Evolutionary conservation across 2,797 vertebrate species (phyloP).

Genomic region (Acrocephalus scirpaceus): DNA sequence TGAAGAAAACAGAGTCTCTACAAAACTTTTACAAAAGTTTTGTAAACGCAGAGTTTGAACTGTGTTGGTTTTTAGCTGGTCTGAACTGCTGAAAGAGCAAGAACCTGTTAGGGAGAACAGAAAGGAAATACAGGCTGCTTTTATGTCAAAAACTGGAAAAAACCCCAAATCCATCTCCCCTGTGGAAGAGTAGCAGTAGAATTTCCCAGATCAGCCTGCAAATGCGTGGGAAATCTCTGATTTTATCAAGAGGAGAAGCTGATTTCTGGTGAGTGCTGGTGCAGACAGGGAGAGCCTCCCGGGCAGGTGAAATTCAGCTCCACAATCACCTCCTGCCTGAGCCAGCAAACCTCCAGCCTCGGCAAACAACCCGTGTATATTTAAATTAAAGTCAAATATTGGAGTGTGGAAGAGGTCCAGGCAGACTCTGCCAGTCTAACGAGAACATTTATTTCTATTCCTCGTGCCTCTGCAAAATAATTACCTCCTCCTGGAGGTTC

Average conservation of each 20-base stretch:
- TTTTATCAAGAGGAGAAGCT: neutral
- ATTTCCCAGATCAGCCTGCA: neutral
- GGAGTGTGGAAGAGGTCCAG: neutral
- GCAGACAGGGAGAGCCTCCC: neutral
- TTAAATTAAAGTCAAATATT: slow-evolving; percentile 66
- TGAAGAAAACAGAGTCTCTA: neutral
- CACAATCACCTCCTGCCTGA: neutral
- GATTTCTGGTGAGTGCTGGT: neutral
- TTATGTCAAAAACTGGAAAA: neutral
- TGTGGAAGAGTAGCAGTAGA: neutral
- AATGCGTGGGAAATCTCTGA: neutral
- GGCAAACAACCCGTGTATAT: slow-evolving; percentile 24
- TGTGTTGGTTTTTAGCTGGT: neutral
- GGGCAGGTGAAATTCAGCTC: neutral
- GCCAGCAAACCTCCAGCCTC: neutral
- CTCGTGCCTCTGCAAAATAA: slow-evolving; percentile 38
- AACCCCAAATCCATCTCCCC: neutral
- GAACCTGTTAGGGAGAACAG: neutral
- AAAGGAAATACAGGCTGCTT: neutral
- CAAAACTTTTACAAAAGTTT: neutral
- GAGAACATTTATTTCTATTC: slow-evolving; percentile 56
- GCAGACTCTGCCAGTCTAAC: slow-evolving; percentile 26
- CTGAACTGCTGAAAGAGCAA: neutral
- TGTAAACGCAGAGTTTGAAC: neutral
- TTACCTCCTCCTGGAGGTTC: neutral